Evolutionary conservation across 2,888 invertebrate genomes (phyloP).

Genomic region (Perizoma affinitatum): DNA sequence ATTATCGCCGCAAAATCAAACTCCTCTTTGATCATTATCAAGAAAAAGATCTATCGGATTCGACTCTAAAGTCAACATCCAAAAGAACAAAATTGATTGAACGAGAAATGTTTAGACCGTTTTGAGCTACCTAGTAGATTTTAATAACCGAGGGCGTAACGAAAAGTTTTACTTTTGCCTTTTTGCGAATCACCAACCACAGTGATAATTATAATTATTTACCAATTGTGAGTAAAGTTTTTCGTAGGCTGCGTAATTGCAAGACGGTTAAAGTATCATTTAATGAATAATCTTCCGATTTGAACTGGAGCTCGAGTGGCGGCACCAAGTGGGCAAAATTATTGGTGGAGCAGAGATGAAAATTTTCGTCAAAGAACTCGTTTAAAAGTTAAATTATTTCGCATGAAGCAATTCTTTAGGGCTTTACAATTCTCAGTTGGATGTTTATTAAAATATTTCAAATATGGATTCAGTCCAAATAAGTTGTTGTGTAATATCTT

Average conservation of each 20-base stretch:
- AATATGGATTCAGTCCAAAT: too few species aligned
- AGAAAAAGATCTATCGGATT: slow-evolving; percentile 51
- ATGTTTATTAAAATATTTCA: slow-evolving; percentile 33
- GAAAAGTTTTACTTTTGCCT: slow-evolving; percentile 76
- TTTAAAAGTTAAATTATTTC: slow-evolving; percentile 74
- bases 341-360: slow-evolving; percentile 57
- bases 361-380: slow-evolving; percentile 64
- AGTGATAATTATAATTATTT: slow-evolving; percentile 83
- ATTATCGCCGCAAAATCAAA: slow-evolving; percentile 83
- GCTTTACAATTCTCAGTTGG: slow-evolving; percentile 61
- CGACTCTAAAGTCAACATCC: slow-evolving; percentile 48
- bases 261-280: slow-evolving; percentile 74
- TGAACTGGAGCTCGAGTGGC: slow-evolving; percentile 62
- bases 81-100: slow-evolving; percentile 55
- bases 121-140: slow-evolving; percentile 63
- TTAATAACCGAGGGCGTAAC: slow-evolving; percentile 75
- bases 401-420: slow-evolving; percentile 69
- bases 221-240: slow-evolving; percentile 79
- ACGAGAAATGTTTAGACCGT: slow-evolving; percentile 51
- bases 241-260: slow-evolving; percentile 68
- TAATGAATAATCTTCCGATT: slow-evolving; percentile 71
- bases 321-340: slow-evolving; percentile 59
- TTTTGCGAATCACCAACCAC: slow-evolving; percentile 75
- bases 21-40: slow-evolving; percentile 79
- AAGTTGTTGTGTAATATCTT: slow-evolving; percentile 7